Evolutionary conservation across 92 coral and sea anemone species (phyloP).

Genomic region (Actinernus sp.): DNA sequence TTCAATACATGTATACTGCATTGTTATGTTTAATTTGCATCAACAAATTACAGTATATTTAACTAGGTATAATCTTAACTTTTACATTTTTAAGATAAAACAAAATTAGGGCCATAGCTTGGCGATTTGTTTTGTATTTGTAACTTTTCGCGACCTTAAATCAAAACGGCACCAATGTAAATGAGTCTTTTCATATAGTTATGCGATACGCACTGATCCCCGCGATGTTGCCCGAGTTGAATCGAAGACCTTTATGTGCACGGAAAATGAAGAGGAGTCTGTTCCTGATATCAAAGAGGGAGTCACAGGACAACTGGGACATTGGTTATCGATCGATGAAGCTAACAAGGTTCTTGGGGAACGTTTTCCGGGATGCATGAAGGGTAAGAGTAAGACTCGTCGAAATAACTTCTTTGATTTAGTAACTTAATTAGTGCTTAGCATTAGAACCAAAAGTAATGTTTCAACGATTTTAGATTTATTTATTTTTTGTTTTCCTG

Average conservation of each 20-base stretch:
- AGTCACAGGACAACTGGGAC: constrained; percentile 77
- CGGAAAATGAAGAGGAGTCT: constrained; percentile 67
- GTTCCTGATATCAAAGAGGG: constrained; percentile 70
- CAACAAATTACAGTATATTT: not conserved
- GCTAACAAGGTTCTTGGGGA: constrained; percentile 63
- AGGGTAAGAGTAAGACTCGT: no score
- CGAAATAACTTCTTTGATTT: no score
- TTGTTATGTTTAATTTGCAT: not conserved
- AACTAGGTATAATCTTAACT: not conserved
- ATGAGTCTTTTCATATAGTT: constrained; percentile 26
- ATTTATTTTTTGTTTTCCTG: no score
- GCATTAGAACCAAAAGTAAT: no score
- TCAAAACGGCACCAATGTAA: not conserved
- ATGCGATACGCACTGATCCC: constrained; percentile 86
- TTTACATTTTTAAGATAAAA: not conserved
- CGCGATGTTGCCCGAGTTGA: constrained; percentile 94
- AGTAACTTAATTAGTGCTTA: no score
- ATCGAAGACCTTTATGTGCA: constrained; percentile 85
- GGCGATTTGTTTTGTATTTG: not conserved
- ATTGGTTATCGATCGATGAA: constrained; percentile 76
- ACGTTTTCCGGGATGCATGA: constrained; percentile 85
- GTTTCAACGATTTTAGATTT: no score
- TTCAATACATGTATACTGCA: no score
- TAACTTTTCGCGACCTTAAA: not conserved
- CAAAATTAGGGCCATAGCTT: not conserved